Evolutionary conservation across 2,113 vertebrate genomes (phyloP).

Genomic region (Gambusia affinis): DNA sequence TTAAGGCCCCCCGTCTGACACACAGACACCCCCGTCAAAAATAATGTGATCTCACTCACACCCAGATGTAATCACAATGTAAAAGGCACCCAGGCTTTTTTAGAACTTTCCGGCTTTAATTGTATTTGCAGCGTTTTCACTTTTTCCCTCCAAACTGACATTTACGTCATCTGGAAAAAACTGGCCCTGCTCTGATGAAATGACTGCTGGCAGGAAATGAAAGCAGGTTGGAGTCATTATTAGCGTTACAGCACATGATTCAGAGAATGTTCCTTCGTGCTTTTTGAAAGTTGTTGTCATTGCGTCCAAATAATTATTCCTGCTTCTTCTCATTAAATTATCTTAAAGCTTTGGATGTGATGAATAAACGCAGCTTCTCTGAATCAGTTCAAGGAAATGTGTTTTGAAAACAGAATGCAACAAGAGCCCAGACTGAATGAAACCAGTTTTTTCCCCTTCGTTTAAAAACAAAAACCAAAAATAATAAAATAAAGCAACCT

Average conservation of each 20-base stretch:
- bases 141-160: conserved; percentile 15
- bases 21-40: conserved; percentile 28
- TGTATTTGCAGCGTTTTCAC: conserved; percentile 22
- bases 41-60: conserved; percentile 52
- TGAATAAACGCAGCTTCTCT: not conserved
- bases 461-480: no score
- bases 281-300: not conserved
- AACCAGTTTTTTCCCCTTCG: no score
- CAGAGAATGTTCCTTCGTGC: not conserved
- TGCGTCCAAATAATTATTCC: not conserved
- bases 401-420: not conserved
- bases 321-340: not conserved
- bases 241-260: conserved; percentile 1
- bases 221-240: conserved; percentile 18
- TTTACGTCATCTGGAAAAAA: conserved; percentile 52
- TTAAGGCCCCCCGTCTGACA: conserved; percentile 49
- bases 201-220: conserved; percentile 15
- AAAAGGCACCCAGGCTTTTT: conserved; percentile 3
- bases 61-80: conserved; percentile 27
- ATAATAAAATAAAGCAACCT: no score
- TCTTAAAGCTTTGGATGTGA: not conserved
- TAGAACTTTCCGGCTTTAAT: not conserved
- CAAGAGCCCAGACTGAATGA: no score
- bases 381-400: not conserved
- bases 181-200: not conserved